Evolutionary conservation across 2,797 vertebrate species (phyloP).

Genomic region (Setipinna tenuifilis): DNA sequence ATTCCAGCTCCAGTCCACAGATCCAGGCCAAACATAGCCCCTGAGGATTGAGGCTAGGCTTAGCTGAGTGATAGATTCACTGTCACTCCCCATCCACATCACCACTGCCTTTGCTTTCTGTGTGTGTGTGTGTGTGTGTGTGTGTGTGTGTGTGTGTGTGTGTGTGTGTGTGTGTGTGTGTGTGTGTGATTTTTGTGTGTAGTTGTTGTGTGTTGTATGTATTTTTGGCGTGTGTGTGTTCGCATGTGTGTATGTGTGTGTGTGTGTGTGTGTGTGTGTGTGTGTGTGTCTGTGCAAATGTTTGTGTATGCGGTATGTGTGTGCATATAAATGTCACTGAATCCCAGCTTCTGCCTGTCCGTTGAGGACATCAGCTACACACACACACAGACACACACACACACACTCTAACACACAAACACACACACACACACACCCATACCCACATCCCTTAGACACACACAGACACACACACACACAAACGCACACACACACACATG

Average conservation of each 20-base stretch:
- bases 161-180: neutral
- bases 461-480: slow-evolving; percentile 3
- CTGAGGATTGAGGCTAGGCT: slow-evolving; percentile 12
- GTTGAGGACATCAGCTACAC: neutral
- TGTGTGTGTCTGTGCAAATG: too few relatives aligned
- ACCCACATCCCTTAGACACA: neutral
- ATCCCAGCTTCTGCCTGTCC: neutral
- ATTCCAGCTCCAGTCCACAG: neutral
- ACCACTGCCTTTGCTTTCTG: neutral
- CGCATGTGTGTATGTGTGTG: too few relatives aligned
- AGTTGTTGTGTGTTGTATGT: too few relatives aligned
- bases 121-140: neutral
- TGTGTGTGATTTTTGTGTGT: slow-evolving; percentile 14
- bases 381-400: neutral
- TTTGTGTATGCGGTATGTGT: neutral
- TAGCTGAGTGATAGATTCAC: slow-evolving; percentile 23
- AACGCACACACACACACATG: neutral
- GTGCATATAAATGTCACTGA: neutral
- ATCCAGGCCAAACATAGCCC: slow-evolving; percentile 15
- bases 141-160: slow-evolving; percentile 24
- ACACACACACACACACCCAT: neutral
- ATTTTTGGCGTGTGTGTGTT: too few relatives aligned
- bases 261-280: too few relatives aligned
- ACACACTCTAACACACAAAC: neutral
- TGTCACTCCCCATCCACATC: slow-evolving; percentile 28